Evolutionary conservation across 2,888 invertebrate species (phyloP).

Genomic region (Aphodius sticticus): DNA sequence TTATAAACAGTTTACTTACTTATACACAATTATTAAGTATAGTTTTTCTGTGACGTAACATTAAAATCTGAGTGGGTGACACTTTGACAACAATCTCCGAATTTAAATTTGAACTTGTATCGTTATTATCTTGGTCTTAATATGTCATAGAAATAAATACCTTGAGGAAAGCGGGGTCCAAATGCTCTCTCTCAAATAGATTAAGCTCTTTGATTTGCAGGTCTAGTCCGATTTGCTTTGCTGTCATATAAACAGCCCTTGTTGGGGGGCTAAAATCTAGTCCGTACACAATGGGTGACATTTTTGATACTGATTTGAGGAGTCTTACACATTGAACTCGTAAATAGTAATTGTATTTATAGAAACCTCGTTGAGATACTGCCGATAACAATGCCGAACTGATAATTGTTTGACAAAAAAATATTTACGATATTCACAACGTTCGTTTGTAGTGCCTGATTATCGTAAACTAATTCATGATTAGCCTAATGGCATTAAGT

Average conservation of each 20-base stretch:
- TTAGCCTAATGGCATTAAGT: neutral
- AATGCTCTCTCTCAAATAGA: conserved; percentile 60
- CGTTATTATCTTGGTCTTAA: neutral
- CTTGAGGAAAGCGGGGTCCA: conserved; percentile 58
- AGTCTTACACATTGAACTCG: neutral
- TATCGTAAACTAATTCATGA: neutral
- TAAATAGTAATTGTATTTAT: conserved; percentile 4
- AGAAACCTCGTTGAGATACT: neutral
- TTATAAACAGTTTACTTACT: no score
- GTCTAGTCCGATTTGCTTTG: conserved; percentile 59
- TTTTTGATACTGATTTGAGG: conserved; percentile 33
- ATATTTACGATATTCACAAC: conserved; percentile 14
- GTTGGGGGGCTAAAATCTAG: conserved; percentile 64
- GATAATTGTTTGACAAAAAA: neutral
- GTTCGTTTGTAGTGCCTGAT: neutral
- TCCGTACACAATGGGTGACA: conserved; percentile 60
- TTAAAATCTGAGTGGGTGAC: neutral
- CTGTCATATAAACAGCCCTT: conserved; percentile 64
- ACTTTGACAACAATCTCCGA: neutral
- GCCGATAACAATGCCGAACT: neutral
- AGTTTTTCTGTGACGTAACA: neutral
- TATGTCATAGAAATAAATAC: conserved; percentile 46
- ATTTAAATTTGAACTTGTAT: neutral
- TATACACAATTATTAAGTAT: neutral
- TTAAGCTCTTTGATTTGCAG: conserved; percentile 62